Base-by-base conservation (phyloP, 2,888 invertebrate genomes). In the Rhamphomyia laevipes region DNA sequence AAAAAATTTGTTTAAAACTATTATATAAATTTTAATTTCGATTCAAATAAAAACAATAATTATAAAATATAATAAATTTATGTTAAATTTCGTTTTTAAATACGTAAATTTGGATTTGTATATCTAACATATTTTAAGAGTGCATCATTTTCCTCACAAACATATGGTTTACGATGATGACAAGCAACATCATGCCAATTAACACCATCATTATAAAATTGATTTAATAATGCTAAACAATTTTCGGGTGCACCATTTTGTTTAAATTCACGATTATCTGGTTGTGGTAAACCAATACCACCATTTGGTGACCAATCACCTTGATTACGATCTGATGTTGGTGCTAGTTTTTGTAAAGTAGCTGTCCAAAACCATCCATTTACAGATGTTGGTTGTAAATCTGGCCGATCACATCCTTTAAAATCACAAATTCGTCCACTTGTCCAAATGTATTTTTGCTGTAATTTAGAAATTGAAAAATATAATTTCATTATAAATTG, bases 351-450 rank as follows among this genome's bases (percentile, higher is more conserved):
- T 71, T 85, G 87, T 47, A 86, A 78, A 60, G 82, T 87, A 35
- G 86, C 88, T 18, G 90, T 89, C 90, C 90, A 91, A 77, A 91
- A 91, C 91, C 91, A 91, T 37, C 91, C 91, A 64, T 90, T 88
- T 55, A 89, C 70, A 48, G 79, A 77, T 54, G 82, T 76, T 33
- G 91, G 91, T 58, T 87, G 82, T 57, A 91, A 74, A 66, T 91
- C 91, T 30, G 85, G 78, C 49, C 91, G 80, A 62, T 88, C 86
- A 65, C 91, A 91, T 52, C 90, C 90, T 68, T 86, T 85, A 75
- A 91, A 91, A 71, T 91, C 90, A 63, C 91, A 91, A 45, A 88
- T 74, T 55, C 91, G 84, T 50, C 91, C 91, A 46, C 87, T 87
- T 21, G 91, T 90, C 91, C 91, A 91, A 64, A 90, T 90, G 72